Base-by-base conservation (phyloP, 2,888 invertebrate genomes). In the Petrolisthes cinctipes region DNA sequence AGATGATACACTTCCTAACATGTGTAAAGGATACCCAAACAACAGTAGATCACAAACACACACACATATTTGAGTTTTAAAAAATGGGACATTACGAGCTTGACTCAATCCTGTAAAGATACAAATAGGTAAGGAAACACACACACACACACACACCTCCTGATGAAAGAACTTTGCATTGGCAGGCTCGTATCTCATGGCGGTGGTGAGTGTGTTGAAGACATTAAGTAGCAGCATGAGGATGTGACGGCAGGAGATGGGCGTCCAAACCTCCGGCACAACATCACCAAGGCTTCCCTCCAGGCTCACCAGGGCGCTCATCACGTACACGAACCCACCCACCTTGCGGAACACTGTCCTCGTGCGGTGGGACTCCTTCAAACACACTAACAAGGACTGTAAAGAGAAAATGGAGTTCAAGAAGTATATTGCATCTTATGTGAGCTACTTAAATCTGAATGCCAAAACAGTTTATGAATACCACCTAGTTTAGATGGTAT, bases 171-270 rank as follows among this genome's bases (percentile, higher is more conserved):
- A 98, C 93, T 98, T 98, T 0, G 99, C 99, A 93, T 99, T 99
- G 0, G 99, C 99, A 1, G 99, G 99, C 93, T 99, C 99, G 92
- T 98, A 99, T 91, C 99, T 94, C 99, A 99, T 99, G 2, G 99
- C 98, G 0, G 98, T 97, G 89, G 97, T 97, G 91, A 99, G 95
- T 0, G 98, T 98, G 92, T 97, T 97, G 93, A 99, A 98, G 11
- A 98, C 97, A 86, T 97, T 95, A 92, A 97, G 96, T 88, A 98
- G 94, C 86, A 98, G 93, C 82, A 95, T 94, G 86, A 98, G 93
- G 91, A 97, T 94, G 92, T 97, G 96, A 14, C 88, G 79, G 5
- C 83, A 82, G 56, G 73, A 73, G 68, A 91, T 92, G 66, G 93
- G 92, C 89, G 94, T 93, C 93, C 94, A 94, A 0, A 94, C 94